A percentile compares a stretch with the other conserved stretches of the same genome.
phyloP scores from a whole-genome alignment of 1,140 invertebrate species.

The Chelonus insularis region DNA sequence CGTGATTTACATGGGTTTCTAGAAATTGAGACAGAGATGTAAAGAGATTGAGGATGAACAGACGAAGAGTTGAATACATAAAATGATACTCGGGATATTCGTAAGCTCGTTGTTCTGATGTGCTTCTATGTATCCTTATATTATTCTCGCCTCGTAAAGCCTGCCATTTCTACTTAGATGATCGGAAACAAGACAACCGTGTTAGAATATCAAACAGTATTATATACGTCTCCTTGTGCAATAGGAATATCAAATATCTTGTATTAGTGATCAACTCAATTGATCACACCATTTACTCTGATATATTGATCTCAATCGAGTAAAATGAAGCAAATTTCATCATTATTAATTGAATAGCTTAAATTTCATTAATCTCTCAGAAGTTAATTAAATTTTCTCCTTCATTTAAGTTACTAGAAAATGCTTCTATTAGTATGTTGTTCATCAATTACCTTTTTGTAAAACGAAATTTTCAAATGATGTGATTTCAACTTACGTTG shows the following conservation, averaged over 20 bases:
- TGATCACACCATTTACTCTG: not conserved
- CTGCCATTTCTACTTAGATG: constrained; percentile 20
- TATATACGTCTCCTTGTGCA: not conserved
- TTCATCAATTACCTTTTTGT: no score
- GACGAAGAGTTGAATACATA: constrained; percentile 26
- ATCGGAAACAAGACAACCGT: constrained; percentile 24
- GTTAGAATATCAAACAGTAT: constrained; percentile 26
- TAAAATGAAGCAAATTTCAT: no score
- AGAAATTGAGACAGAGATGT: not conserved
- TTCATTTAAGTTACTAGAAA: no score
- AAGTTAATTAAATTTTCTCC: no score
- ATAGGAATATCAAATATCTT: constrained; percentile 9
- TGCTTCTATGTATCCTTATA: constrained; percentile 3
- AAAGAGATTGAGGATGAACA: constrained; percentile 15
- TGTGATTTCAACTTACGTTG: no score
- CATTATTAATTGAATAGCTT: no score
- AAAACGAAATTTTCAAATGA: no score
- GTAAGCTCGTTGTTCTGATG: constrained; percentile 11
- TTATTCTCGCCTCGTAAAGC: constrained; percentile 22
- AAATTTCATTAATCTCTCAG: no score
- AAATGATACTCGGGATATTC: constrained; percentile 20
- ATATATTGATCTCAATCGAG: no score
- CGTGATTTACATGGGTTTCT: constrained; percentile 24
- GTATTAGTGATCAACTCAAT: not conserved
- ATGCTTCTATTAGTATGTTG: no score